These are phyloP conservation scores for Xestia sexstrigata DNA, from an alignment of 2,888 invertebrate genomes.

Conservation along the genomic window DNA sequence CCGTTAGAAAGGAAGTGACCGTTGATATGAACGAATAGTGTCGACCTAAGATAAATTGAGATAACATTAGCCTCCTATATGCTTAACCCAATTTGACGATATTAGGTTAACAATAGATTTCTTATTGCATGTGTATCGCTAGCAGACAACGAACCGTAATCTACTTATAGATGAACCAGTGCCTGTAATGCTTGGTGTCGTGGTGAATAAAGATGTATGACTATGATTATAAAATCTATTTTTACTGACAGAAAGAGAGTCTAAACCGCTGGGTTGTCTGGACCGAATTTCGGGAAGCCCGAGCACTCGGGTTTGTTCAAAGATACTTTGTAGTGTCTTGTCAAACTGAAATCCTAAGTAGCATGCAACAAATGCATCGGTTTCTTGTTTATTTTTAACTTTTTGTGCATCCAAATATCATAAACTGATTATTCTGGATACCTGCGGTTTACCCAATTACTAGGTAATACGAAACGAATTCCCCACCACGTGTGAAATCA, in stretches of 20 bases:
- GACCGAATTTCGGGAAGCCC: neutral
- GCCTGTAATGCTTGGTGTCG: neutral
- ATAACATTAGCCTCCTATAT: neutral
- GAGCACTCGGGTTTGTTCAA: neutral
- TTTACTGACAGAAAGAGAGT: neutral
- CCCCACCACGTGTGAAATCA: neutral
- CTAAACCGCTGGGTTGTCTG: neutral
- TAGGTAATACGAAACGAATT: neutral
- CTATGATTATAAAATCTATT: neutral
- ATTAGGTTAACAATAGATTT: conserved; percentile 11
- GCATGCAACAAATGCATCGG: neutral
- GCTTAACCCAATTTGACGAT: neutral
- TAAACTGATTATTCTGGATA: neutral
- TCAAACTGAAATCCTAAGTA: neutral
- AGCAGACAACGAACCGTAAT: neutral
- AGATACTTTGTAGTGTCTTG: neutral
- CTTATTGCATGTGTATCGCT: neutral
- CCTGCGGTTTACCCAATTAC: conserved; percentile 1
- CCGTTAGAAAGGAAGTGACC: neutral
- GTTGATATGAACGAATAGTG: conserved; percentile 4
- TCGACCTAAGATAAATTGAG: conserved; percentile 1
- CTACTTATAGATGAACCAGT: neutral
- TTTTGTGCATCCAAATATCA: neutral
- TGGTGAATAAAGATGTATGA: neutral
- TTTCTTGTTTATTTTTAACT: neutral